Evolutionary conservation across 2,888 invertebrate genomes (phyloP).

Genomic region (Drosophila colorata): DNA sequence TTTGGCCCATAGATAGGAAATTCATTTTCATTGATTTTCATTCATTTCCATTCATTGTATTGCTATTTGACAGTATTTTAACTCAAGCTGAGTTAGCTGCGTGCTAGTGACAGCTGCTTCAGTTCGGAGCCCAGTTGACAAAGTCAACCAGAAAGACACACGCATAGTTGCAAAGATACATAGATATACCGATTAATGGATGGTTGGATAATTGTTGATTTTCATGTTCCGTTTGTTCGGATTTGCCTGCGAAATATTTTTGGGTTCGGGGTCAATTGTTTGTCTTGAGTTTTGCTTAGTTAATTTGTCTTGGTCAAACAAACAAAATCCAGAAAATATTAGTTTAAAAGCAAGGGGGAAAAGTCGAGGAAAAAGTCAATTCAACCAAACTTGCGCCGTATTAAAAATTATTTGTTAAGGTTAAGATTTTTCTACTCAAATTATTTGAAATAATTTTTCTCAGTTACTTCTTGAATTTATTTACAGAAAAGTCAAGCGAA

Average conservation of each 20-base stretch:
- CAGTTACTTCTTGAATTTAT: not conserved
- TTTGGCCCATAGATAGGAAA: slow-evolving; percentile 42
- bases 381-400: not conserved
- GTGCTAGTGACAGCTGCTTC: slow-evolving; percentile 50
- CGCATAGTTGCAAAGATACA: not conserved
- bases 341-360: not conserved
- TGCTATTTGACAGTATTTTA: slow-evolving; percentile 54
- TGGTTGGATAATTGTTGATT: slow-evolving; percentile 42
- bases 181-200: slow-evolving; percentile 18
- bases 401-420: not conserved
- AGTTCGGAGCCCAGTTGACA: slow-evolving; percentile 19
- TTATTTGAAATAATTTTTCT: not conserved
- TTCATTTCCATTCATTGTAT: slow-evolving; percentile 62
- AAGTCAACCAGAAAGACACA: slow-evolving; percentile 41
- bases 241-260: slow-evolving; percentile 8
- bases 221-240: slow-evolving; percentile 37
- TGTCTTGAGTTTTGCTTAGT: slow-evolving; percentile 36
- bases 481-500: too few species aligned
- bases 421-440: too few species aligned
- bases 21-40: slow-evolving; percentile 62
- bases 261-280: slow-evolving; percentile 26
- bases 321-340: slow-evolving; percentile 43
- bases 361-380: not conserved
- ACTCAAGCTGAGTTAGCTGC: slow-evolving; percentile 55
- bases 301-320: slow-evolving; percentile 45